Conservation (phyloP, 1,140 invertebrate species). For the Bombus pyrosoma region DNA sequence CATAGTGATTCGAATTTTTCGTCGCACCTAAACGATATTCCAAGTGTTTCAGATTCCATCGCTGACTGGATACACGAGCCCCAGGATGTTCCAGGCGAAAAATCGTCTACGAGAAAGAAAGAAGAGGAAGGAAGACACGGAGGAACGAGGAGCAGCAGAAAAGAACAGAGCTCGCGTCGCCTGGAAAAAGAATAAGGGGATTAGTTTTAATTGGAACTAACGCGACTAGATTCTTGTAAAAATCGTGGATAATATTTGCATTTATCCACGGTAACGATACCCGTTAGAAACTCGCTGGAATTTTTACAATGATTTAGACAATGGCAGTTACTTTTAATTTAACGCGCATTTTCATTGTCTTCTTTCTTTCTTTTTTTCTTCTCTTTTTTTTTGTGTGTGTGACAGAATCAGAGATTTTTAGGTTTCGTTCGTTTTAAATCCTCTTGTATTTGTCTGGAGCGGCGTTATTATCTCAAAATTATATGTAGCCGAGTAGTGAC, state of each 20-base stretch:
- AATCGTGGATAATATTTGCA: background rate
- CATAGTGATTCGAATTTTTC: too few relatives aligned
- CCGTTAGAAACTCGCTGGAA: too few relatives aligned
- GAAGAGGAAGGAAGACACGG: background rate
- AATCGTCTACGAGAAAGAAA: constrained; percentile 2
- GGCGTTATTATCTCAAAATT: background rate
- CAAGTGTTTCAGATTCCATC: too few relatives aligned
- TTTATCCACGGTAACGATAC: background rate
- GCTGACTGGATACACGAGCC: too few relatives aligned
- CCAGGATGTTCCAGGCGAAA: background rate
- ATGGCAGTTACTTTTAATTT: background rate
- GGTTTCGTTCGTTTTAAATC: background rate
- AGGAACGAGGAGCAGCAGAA: background rate
- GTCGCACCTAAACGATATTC: too few relatives aligned
- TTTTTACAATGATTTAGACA: background rate
- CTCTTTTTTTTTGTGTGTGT: background rate
- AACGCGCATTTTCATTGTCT: background rate
- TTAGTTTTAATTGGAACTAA: background rate
- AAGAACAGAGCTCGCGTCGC: too few relatives aligned
- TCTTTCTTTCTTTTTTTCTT: too few relatives aligned
- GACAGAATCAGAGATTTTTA: background rate
- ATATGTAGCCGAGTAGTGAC: background rate
- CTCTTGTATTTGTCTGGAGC: background rate
- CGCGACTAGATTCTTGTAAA: background rate
- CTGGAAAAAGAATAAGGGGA: background rate